These are phyloP conservation scores for Epistrophella euchroma DNA, from an alignment of 2,888 invertebrate species.

Conservation along the genomic window DNA sequence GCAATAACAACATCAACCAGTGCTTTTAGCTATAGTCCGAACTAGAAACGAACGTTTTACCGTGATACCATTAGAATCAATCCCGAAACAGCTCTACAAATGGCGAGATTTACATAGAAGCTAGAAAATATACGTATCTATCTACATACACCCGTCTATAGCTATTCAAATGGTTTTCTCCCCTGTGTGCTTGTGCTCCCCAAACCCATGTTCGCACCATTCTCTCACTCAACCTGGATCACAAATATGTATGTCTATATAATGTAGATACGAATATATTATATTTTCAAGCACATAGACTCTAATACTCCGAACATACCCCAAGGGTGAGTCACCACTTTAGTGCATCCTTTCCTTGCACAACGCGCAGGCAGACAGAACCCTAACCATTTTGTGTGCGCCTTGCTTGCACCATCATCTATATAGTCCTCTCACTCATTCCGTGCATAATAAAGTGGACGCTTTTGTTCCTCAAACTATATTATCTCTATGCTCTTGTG, in stretches of 20 bases:
- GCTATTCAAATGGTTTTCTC: background rate
- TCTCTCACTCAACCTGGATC: background rate
- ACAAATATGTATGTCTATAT: background rate
- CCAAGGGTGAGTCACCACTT: slow-evolving; percentile 74
- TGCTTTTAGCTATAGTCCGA: slow-evolving; percentile 43
- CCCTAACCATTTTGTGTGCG: slow-evolving; percentile 66
- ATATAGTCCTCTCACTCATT: slow-evolving; percentile 69
- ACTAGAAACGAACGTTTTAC: slow-evolving; percentile 35
- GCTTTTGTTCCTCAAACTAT: slow-evolving; percentile 32
- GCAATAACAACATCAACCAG: slow-evolving; percentile 12
- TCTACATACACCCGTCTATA: background rate
- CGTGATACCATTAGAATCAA: slow-evolving; percentile 32
- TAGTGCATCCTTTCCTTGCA: slow-evolving; percentile 71
- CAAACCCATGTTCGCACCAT: slow-evolving; percentile 51
- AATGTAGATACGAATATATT: background rate
- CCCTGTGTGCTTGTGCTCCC: slow-evolving; percentile 20
- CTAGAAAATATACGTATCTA: slow-evolving; percentile 14
- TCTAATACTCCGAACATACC: slow-evolving; percentile 58
- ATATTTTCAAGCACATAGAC: slow-evolving; percentile 8
- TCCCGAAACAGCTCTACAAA: slow-evolving; percentile 28
- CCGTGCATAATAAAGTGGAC: slow-evolving; percentile 30
- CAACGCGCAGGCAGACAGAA: slow-evolving; percentile 75
- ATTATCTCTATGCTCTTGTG: slow-evolving; percentile 25
- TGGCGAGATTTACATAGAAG: slow-evolving; percentile 21
- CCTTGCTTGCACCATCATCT: slow-evolving; percentile 19